These are phyloP conservation scores for Euura lappo DNA, from an alignment of 1,140 invertebrate species.

Conservation along the genomic window DNA sequence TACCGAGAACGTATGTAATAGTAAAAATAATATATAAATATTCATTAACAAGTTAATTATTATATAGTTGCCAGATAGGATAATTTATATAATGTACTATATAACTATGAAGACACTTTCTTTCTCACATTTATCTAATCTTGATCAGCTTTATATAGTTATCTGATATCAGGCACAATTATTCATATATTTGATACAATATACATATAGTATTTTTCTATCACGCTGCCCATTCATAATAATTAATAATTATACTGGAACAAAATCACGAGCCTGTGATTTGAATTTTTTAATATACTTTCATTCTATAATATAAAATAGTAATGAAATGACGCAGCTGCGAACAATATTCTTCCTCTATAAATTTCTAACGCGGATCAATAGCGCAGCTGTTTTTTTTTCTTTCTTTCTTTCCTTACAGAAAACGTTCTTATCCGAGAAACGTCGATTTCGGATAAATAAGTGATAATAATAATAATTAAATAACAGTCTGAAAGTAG, in stretches of 20 bases:
- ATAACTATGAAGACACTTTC: neutral
- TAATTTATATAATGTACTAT: neutral
- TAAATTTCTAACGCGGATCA: neutral
- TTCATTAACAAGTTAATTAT: neutral
- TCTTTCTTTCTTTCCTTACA: too few species aligned
- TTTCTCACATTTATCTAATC: neutral
- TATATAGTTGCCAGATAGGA: neutral
- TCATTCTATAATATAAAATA: too few species aligned
- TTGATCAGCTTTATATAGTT: too few species aligned
- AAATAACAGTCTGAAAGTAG: conserved; percentile 29
- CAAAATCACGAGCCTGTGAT: neutral
- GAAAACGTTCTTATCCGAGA: neutral
- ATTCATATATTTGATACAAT: neutral
- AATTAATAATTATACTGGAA: neutral
- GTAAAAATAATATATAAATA: neutral
- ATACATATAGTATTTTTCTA: neutral
- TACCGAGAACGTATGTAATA: too few species aligned
- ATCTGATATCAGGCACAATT: neutral
- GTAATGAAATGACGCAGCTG: too few species aligned
- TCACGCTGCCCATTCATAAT: neutral
- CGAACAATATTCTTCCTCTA: neutral
- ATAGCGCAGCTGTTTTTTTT: too few species aligned
- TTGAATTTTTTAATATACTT: neutral
- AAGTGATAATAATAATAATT: conserved; percentile 31
- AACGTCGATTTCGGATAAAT: neutral